Percentiles rank a stretch among this genome's conserved stretches.
phyloP scores from a whole-genome alignment of 2,113 vertebrate genomes.

The Callipepla californica region DNA sequence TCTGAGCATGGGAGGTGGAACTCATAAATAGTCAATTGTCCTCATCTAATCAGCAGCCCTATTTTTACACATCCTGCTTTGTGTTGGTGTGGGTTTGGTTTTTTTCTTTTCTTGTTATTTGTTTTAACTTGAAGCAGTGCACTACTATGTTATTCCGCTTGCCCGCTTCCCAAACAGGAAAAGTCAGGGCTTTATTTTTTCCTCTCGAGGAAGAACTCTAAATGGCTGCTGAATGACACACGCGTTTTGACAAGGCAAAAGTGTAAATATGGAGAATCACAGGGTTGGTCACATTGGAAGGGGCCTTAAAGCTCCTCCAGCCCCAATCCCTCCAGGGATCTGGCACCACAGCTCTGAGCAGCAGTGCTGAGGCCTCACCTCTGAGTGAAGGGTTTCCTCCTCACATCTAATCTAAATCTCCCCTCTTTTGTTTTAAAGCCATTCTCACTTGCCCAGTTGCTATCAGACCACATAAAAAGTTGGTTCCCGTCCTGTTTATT shows the following conservation, averaged over 20 bases:
- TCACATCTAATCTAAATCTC: too few species aligned
- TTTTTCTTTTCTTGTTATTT: accelerated
- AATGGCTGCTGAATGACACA: background rate
- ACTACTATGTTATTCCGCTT: background rate
- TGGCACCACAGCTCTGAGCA: too few species aligned
- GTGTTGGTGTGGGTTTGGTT: background rate
- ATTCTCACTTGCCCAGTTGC: too few species aligned
- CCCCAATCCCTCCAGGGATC: too few species aligned
- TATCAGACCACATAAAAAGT: too few species aligned
- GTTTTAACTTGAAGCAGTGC: accelerated
- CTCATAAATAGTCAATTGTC: background rate
- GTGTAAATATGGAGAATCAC: background rate
- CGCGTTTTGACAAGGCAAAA: background rate
- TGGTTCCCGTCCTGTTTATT: too few species aligned
- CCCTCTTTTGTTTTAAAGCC: too few species aligned
- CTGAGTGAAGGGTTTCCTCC: too few species aligned
- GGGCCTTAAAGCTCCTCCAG: too few species aligned
- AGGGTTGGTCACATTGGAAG: too few species aligned
- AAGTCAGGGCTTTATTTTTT: conserved; percentile 60
- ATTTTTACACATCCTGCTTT: conserved; percentile 59
- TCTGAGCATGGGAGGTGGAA: background rate
- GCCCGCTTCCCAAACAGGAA: conserved; percentile 64
- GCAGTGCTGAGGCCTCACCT: too few species aligned
- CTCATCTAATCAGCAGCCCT: conserved; percentile 38
- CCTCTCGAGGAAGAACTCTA: background rate